A percentile compares a stretch with the other conserved stretches of the same genome.
phyloP scores from a whole-genome alignment of 2,113 vertebrate species.

The Coptodon bakossiorum region DNA sequence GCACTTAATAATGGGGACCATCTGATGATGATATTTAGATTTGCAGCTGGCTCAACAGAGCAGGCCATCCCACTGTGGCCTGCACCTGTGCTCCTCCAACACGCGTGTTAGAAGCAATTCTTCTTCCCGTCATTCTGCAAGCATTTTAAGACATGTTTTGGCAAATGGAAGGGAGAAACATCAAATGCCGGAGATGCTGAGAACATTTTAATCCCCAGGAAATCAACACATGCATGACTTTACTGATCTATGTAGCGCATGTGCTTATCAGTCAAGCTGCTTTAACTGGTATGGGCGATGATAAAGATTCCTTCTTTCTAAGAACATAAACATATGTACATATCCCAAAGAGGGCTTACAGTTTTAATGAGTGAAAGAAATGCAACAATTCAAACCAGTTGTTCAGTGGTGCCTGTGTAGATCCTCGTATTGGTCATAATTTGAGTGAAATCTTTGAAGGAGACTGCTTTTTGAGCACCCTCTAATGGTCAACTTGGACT shows the following conservation, averaged over 20 bases:
- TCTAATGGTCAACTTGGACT: not conserved
- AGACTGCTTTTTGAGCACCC: not conserved
- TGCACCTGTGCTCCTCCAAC: conserved; percentile 23
- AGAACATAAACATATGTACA: not conserved
- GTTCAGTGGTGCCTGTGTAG: not conserved
- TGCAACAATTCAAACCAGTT: not conserved
- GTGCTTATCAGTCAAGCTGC: not conserved
- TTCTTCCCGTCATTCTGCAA: not conserved
- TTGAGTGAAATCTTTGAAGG: not conserved
- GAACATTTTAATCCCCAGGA: not conserved
- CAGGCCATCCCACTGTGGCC: not conserved
- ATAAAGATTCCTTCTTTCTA: not conserved
- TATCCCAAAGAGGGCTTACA: not conserved
- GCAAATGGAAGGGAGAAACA: not conserved
- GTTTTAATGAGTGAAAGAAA: not conserved
- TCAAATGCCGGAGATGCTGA: not conserved
- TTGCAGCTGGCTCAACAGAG: conserved; percentile 8
- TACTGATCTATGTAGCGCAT: not conserved
- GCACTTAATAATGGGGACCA: conserved; percentile 24
- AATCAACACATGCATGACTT: not conserved
- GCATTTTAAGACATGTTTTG: not conserved
- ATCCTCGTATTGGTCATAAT: not conserved
- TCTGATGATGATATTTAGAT: conserved; percentile 40
- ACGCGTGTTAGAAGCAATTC: not conserved
- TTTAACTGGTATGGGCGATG: not conserved